Base-by-base conservation (phyloP, 2,888 invertebrate genomes). In the Trachelus stipa region DNA sequence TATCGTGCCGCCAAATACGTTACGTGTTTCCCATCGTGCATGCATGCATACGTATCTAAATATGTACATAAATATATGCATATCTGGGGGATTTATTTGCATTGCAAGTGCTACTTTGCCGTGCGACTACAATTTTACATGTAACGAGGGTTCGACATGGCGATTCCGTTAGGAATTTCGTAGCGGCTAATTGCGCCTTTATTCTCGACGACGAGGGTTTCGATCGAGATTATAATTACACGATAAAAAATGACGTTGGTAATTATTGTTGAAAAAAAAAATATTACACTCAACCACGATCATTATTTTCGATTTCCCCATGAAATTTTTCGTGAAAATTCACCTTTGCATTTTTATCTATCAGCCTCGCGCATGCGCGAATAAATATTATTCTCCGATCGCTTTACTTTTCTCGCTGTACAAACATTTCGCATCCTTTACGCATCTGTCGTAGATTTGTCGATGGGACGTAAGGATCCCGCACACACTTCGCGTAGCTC, bases 1-100 rank as follows among this genome's bases (percentile, higher is more conserved):
- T 33, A 34, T 34, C 31, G 31, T 71, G 71, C 71, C 31, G 33
- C 37, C 35, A 68, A 34, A 69, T 77, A 31, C 77, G 68, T 69
- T 71, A 30, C 34, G 34, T 23, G 37, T 75, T 69, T 56, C 15
- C 56, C 56, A 23, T 34, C n/a, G n/a, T 68, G 23, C 35, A 75
- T 35, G 68, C 35, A 31, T 68, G 34, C 34, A 76, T 71, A n/a
- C 73, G 31, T 37, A 71, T 35, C 11, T 40, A 37, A 68, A 23
- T 34, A 34, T 40, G 40, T 75, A 40, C 23, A 31, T 75, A 30
- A 35, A 31, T n/a, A 12, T 75, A 40, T 76, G 76, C 68, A 76
- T 76, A 31, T 74, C 74, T n/a, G n/a, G 12, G 30, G 37, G 30
- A 74, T 74, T 15, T 74, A 74, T 33, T n/a, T 74, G 35, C 35